Conservation (phyloP, 2,888 invertebrate species). For the Dolomedes plantarius region DNA sequence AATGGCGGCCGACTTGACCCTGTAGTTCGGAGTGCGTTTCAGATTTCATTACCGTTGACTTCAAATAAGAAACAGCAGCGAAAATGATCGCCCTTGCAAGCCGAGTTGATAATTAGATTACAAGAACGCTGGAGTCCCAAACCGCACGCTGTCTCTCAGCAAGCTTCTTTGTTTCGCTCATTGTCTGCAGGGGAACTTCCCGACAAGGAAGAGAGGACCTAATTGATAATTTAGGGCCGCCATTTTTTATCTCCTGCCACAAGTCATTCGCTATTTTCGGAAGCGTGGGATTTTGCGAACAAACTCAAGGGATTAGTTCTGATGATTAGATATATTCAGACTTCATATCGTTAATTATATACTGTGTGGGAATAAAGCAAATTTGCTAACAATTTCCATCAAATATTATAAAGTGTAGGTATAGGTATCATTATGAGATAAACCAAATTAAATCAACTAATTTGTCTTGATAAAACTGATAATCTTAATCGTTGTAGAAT, state of each 20-base stretch:
- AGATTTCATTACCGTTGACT: conserved; percentile 52
- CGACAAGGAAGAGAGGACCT: conserved; percentile 1
- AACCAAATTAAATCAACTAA: no score
- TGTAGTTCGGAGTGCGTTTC: neutral
- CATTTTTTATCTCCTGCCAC: conserved; percentile 10
- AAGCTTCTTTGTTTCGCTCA: conserved; percentile 43
- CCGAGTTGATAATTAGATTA: conserved; percentile 57
- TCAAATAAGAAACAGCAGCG: conserved; percentile 28
- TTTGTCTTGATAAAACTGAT: no score
- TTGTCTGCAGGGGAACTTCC: conserved; percentile 21
- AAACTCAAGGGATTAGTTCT: neutral
- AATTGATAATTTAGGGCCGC: conserved; percentile 56
- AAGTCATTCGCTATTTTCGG: neutral
- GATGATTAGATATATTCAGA: neutral
- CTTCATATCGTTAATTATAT: neutral
- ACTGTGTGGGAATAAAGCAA: neutral
- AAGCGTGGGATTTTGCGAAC: neutral
- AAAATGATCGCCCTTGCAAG: conserved; percentile 41
- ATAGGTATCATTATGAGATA: no score
- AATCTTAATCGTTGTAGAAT: no score
- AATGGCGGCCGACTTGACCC: no score
- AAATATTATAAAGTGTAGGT: no score
- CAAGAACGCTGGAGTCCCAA: conserved; percentile 35
- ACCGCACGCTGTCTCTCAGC: conserved; percentile 41
- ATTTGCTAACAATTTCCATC: neutral